Evolutionary conservation across 2,888 invertebrate species (phyloP), one percentile per base, ranked within the genome.

Genomic region (Pycnomerus fuliginosus): DNA sequence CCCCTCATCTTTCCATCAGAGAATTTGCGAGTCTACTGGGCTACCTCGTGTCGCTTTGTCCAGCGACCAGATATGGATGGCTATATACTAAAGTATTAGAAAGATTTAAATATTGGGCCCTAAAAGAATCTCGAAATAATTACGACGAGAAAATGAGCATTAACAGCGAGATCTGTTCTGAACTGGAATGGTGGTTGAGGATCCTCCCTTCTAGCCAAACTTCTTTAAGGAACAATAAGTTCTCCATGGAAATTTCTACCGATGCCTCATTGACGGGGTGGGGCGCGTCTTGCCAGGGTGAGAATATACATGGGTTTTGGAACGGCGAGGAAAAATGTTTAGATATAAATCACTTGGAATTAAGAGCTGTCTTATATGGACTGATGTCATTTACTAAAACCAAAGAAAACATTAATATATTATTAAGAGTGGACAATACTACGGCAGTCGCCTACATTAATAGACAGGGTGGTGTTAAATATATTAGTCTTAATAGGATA

Each of bases 51-150:
- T 20, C 20, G 8, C 5, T 20, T 7, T 20, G 20, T 8, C 20
- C 20, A 7, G 20, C 20, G 5, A 8, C 8, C 5, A 20, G 8
- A 20, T 20, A 20, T 20, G 20, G 20, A 7, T 5, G 5, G 5
- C 20, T 20, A 7, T 20, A 20, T 8, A 20, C 20, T 7, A 20
- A 20, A 20, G 8, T 20, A 8, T 20, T 20, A 7, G 20, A 20
- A 8, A 28, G 48, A 61, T 8, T 53, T 60, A 32, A 64, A 64
- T 36, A 57, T 61, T 2, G 59, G 53, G 55, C 44, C 62, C 7
- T 56, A 62, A n/a, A 60, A 61, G 1, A 64, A 64, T 42, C 5
- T 42, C 8, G 50, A 31, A 2, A 17, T 16, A 22, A 30, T 16
- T 38, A 33, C 22, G 11, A 20, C n/a, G 3, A 2, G 4, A 20